Evolutionary conservation across 1,140 invertebrate genomes (phyloP).

Genomic region (Drosophila quadrilineata): DNA sequence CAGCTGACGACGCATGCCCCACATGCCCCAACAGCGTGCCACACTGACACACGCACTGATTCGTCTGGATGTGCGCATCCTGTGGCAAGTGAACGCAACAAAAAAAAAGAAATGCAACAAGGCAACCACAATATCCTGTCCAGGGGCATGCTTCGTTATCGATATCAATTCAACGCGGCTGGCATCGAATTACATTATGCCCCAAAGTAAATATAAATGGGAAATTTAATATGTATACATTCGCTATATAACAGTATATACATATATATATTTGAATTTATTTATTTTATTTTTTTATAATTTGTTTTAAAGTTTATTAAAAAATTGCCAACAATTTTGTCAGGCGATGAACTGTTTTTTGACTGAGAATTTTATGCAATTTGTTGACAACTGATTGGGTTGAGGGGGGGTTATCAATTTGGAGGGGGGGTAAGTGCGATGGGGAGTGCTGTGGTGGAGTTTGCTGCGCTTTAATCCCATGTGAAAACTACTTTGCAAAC

Average conservation of each 20-base stretch:
- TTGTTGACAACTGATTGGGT: constrained; percentile 60
- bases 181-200: constrained; percentile 61
- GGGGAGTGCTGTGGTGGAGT: constrained; percentile 1
- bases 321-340: constrained; percentile 44
- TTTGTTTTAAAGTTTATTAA: constrained; percentile 17
- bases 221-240: constrained; percentile 51
- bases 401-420: background rate
- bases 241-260: constrained; percentile 37
- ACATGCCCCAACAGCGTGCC: background rate
- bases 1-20: constrained; percentile 33
- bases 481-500: constrained; percentile 62
- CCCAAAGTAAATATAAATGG: constrained; percentile 62
- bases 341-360: background rate
- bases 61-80: background rate
- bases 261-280: constrained; percentile 16
- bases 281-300: background rate
- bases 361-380: constrained; percentile 48
- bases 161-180: constrained; percentile 60
- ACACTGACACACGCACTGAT: background rate
- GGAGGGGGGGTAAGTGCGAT: background rate
- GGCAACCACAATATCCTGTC: constrained; percentile 44
- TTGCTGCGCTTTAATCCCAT: constrained; percentile 54
- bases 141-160: background rate
- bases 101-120: constrained; percentile 33
- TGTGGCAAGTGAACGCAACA: constrained; percentile 43